phyloP scores from a whole-genome alignment of 2,888 invertebrate genomes.

The Sicus ferrugineus region DNA sequence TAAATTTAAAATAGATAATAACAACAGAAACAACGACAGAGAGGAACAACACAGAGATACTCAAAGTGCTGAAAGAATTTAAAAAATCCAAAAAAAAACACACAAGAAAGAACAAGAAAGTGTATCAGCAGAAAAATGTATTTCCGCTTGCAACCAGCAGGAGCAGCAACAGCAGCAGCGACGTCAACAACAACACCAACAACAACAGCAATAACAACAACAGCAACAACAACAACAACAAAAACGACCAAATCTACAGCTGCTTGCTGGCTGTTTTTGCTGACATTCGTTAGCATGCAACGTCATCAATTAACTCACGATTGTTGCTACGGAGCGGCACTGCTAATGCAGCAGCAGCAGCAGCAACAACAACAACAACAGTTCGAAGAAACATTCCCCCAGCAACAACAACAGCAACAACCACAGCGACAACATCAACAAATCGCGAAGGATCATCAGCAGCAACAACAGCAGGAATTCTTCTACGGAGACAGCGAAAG shows the following conservation, averaged over 20 bases:
- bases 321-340: slow-evolving; percentile 44
- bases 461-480: slow-evolving; percentile 15
- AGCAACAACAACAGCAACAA: slow-evolving; percentile 8
- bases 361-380: slow-evolving; percentile 30
- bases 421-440: not conserved
- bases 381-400: not conserved
- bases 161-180: not conserved
- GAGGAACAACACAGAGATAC: slow-evolving; percentile 20
- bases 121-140: slow-evolving; percentile 44
- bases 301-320: slow-evolving; percentile 51
- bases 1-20: not conserved
- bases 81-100: slow-evolving; percentile 10
- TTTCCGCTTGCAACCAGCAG: slow-evolving; percentile 47
- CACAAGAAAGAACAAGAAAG: not conserved
- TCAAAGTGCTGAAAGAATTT: slow-evolving; percentile 22
- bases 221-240: not conserved
- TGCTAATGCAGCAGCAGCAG: slow-evolving; percentile 39
- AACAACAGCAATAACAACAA: slow-evolving; percentile 31
- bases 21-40: slow-evolving; percentile 19
- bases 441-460: slow-evolving; percentile 24
- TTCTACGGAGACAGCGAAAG: not conserved
- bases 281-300: slow-evolving; percentile 55
- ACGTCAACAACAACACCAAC: not conserved
- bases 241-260: slow-evolving; percentile 29
- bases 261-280: slow-evolving; percentile 56